Evolutionary conservation across 2,797 vertebrate genomes (phyloP).

Genomic region (Novumbra hubbsi): DNA sequence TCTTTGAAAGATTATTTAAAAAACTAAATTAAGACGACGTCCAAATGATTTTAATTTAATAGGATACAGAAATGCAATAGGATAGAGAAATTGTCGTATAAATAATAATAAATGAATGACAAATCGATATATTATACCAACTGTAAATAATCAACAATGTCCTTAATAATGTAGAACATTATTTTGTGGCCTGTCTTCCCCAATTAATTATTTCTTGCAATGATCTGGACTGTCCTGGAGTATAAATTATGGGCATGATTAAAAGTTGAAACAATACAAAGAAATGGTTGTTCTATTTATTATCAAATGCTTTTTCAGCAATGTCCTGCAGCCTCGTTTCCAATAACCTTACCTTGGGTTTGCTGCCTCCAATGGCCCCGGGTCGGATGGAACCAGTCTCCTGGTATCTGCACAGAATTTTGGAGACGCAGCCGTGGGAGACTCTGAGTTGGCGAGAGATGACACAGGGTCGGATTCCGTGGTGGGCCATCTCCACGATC

Average conservation of each 20-base stretch:
- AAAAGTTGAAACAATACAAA: too few relatives aligned
- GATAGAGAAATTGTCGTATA: too few relatives aligned
- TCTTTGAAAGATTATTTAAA: too few relatives aligned
- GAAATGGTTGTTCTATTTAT: too few relatives aligned
- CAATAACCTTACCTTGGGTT: slow-evolving; percentile 88
- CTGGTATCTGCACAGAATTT: slow-evolving; percentile 97
- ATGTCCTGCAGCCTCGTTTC: not conserved
- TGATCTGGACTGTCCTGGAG: too few relatives aligned
- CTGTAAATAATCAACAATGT: not conserved
- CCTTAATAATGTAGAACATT: not conserved
- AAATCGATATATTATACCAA: not conserved
- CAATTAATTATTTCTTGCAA: not conserved
- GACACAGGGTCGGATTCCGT: slow-evolving; percentile 94
- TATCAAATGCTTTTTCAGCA: too few relatives aligned
- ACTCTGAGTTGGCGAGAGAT: slow-evolving; percentile 96
- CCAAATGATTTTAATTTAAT: too few relatives aligned
- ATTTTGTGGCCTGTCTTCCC: not conserved
- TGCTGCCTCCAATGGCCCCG: slow-evolving; percentile 96
- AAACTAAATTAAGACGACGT: too few relatives aligned
- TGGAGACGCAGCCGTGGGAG: slow-evolving; percentile 97
- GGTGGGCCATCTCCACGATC: slow-evolving; percentile 99
- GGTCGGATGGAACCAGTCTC: slow-evolving; percentile 97
- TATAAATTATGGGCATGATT: too few relatives aligned
- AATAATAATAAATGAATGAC: not conserved
- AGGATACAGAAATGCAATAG: too few relatives aligned